Conservation (phyloP, 2,888 invertebrate species). For the Brachyopa scutellaris region DNA sequence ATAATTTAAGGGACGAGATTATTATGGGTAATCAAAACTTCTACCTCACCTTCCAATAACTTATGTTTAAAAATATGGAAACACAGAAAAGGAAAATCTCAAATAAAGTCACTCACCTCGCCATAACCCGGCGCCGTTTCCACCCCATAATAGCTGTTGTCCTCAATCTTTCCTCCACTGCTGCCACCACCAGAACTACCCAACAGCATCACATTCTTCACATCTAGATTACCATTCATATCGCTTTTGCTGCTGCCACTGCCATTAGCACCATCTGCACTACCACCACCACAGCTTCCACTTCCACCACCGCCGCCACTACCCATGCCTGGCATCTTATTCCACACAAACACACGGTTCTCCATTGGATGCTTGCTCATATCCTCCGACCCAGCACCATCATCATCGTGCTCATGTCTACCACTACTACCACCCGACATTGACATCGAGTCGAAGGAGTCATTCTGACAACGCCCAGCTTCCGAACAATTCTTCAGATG, state of each 20-base stretch:
- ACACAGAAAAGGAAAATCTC: no score
- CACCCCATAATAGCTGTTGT: conserved; percentile 82
- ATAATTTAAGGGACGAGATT: conserved; percentile 68
- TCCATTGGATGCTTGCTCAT: conserved; percentile 87
- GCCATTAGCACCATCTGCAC: conserved; percentile 69
- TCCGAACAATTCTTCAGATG: conserved; percentile 89
- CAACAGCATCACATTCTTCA: conserved; percentile 58
- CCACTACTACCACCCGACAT: conserved; percentile 80
- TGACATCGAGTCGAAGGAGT: conserved; percentile 79
- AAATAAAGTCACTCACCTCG: conserved; percentile 78
- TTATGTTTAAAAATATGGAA: no score
- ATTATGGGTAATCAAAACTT: no score
- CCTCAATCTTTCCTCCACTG: conserved; percentile 77
- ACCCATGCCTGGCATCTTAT: conserved; percentile 84
- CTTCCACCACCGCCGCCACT: conserved; percentile 64
- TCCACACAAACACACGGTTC: conserved; percentile 92
- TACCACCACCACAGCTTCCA: conserved; percentile 64
- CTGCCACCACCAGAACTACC: conserved; percentile 50
- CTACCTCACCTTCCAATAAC: no score
- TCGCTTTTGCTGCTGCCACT: conserved; percentile 58
- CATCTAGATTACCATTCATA: conserved; percentile 66
- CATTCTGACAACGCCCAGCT: conserved; percentile 81
- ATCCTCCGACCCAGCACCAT: conserved; percentile 77
- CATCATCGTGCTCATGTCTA: conserved; percentile 80
- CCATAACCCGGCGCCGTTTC: conserved; percentile 83